Base-by-base conservation (phyloP, 2,113 vertebrate species). In the Microcebus griseorufus region DNA sequence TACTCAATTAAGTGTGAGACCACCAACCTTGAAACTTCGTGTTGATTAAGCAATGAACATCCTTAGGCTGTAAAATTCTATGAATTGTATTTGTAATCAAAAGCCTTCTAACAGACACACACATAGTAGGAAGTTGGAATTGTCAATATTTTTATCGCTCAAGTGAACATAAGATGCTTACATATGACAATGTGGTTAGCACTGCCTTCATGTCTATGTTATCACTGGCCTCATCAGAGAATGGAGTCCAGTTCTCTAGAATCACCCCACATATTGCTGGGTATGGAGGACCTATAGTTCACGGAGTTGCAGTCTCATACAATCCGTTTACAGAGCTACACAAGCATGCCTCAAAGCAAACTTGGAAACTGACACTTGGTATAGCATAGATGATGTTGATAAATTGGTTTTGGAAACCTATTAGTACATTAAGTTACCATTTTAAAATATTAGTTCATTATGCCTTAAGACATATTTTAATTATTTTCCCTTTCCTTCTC, bases 391-490 rank as follows among this genome's bases (percentile, higher is more conserved):
- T 88, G 64, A 42, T 45, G 11, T 14, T 55, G 39, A 85, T 22
- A 1, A 60, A 62, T n/a, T 84, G 11, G 0, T 6, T 51, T 1
- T 72, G 42, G 16, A 97, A 96, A 82, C 0, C 0, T 81, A 6
- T 42, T 82, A 67, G 9, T 67, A 62, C 8, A 95, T 65, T 94
- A 25, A 18, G 2, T 13, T 69, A 42, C 48, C 76, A 16, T 73
- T 96, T 86, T n/a, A 93, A 78, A 9, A 5, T 67, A 6, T 95
- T 93, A 45, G 2, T 22, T 88, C 64, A 87, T 32, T 79, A 69
- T 90, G 69, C 60, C 48, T 70, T 64, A 89, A 92, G 58, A 88
- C n/a, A n/a, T 80, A 65, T 67, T 88, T 87, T 90, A 94, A 79
- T 89, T 94, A n/a, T 32, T 55, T 78, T 27, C 58, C 34, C 18